A percentile compares a stretch with the other conserved stretches of the same genome.
phyloP scores from a whole-genome alignment of 2,888 invertebrate genomes.

The Coelinius sp. region DNA sequence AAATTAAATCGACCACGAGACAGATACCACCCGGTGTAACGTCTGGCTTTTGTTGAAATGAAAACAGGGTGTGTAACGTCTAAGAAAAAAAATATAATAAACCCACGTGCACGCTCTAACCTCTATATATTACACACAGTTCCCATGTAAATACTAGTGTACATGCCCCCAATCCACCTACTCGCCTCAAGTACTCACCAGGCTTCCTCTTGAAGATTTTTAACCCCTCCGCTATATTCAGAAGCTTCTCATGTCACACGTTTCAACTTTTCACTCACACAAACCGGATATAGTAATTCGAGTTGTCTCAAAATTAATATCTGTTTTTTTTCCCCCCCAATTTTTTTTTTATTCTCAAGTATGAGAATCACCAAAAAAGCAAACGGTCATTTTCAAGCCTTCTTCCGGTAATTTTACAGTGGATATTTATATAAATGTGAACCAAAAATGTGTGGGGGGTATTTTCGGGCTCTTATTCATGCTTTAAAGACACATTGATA shows the following conservation, averaged over 20 bases:
- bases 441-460: background rate
- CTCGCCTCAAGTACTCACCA: constrained; percentile 30
- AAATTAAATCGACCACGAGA: constrained; percentile 25
- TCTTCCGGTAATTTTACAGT: constrained; percentile 11
- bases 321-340: background rate
- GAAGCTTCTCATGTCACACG: constrained; percentile 4
- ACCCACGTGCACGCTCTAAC: constrained; percentile 46
- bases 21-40: constrained; percentile 50
- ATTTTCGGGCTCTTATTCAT: background rate
- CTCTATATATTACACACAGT: constrained; percentile 55
- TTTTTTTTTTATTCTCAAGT: background rate
- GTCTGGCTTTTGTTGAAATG: constrained; percentile 32
- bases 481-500: constrained; percentile 10
- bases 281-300: constrained; percentile 18
- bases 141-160: too few relatives aligned
- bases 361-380: background rate
- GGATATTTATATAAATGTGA: background rate
- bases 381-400: background rate
- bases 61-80: constrained; percentile 41
- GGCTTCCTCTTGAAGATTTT: constrained; percentile 35
- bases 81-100: constrained; percentile 40
- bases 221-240: constrained; percentile 20
- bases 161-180: constrained; percentile 39
- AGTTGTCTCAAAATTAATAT: constrained; percentile 18
- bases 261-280: background rate